Conservation (phyloP, 1,140 invertebrate species). For the Drosophila novamexicana region DNA sequence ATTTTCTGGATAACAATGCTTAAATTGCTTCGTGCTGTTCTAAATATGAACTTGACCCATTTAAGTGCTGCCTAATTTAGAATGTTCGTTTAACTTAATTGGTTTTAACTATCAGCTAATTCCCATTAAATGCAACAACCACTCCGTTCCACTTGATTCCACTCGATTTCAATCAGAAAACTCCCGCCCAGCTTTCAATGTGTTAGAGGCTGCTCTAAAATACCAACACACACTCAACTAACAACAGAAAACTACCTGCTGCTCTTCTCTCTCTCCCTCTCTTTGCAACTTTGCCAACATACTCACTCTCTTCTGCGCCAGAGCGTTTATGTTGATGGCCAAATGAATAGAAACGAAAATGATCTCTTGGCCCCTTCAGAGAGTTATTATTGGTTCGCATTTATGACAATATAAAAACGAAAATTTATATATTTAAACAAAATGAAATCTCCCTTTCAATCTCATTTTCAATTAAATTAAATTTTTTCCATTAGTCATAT, state of each 20-base stretch:
- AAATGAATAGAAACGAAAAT: too few relatives aligned
- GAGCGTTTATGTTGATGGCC: too few relatives aligned
- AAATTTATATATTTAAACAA: too few relatives aligned
- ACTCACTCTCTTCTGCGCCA: too few relatives aligned
- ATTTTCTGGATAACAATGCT: conserved; percentile 34
- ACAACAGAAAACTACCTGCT: conserved; percentile 28
- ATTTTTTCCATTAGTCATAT: too few relatives aligned
- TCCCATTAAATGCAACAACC: conserved; percentile 5
- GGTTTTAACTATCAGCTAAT: conserved; percentile 24
- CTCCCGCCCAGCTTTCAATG: conserved; percentile 45
- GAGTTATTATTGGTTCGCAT: too few relatives aligned
- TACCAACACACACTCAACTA: neutral
- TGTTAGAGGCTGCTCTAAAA: conserved; percentile 23
- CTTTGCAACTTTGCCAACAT: too few relatives aligned
- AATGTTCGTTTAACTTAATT: conserved; percentile 20
- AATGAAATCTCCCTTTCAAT: too few relatives aligned
- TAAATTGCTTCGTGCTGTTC: conserved; percentile 19
- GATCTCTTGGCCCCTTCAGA: too few relatives aligned
- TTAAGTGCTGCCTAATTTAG: neutral
- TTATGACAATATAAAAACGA: too few relatives aligned
- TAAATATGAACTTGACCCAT: conserved; percentile 42
- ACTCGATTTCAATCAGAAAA: conserved; percentile 44
- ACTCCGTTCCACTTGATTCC: conserved; percentile 54
- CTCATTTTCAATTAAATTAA: too few relatives aligned
- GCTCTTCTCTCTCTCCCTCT: too few relatives aligned